phyloP scores from a whole-genome alignment of 1,140 invertebrate species.

The Pachyrhynchus sulphureomaculatus region DNA sequence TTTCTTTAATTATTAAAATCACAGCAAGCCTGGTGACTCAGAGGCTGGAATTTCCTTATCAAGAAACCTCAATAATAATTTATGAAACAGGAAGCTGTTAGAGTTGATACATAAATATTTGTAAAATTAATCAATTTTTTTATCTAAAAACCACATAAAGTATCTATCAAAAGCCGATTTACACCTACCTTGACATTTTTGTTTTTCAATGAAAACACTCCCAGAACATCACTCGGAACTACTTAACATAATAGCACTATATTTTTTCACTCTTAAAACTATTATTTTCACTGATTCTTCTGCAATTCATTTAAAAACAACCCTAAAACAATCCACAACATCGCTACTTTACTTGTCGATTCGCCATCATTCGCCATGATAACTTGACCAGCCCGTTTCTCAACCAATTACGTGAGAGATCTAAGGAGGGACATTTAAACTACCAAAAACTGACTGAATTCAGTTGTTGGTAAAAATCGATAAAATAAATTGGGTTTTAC shows the following conservation, averaged over 20 bases:
- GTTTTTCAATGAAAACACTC: constrained; percentile 37
- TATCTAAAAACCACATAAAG: constrained; percentile 17
- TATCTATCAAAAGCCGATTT: constrained; percentile 11
- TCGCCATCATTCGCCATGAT: constrained; percentile 35
- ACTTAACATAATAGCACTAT: constrained; percentile 31
- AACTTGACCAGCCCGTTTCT: constrained; percentile 37
- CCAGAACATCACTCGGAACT: constrained; percentile 27
- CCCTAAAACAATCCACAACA: constrained; percentile 24
- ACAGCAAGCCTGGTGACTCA: not conserved
- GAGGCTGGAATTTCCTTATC: not conserved
- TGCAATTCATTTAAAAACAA: constrained; percentile 35
- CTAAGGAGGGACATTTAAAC: constrained; percentile 5
- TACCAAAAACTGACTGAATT: not conserved
- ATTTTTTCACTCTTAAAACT: constrained; percentile 24
- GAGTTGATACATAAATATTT: constrained; percentile 1
- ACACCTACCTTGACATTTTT: constrained; percentile 37
- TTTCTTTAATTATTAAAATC: not conserved
- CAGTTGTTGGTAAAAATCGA: not conserved
- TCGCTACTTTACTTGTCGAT: constrained; percentile 21
- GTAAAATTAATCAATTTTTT: constrained; percentile 4
- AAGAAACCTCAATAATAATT: not conserved
- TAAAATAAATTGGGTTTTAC: not conserved
- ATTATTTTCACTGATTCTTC: constrained; percentile 21
- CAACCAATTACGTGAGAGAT: constrained; percentile 10
- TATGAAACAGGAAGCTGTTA: not conserved